These are phyloP conservation scores for Centropus bengalensis DNA, from an alignment of 2,113 vertebrate genomes.

Conservation along the genomic window DNA sequence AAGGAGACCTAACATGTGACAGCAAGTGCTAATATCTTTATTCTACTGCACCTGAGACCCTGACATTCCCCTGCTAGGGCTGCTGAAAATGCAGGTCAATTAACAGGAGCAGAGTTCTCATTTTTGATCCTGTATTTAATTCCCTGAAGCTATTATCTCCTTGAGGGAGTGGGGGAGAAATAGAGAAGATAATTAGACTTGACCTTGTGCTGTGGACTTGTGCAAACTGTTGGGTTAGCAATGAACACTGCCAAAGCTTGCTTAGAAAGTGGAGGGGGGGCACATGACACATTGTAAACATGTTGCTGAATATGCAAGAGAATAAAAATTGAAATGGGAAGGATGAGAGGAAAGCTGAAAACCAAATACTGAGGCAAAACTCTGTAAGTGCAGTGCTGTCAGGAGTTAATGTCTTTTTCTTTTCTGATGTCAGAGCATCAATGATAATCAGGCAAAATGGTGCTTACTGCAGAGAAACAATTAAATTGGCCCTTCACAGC, in stretches of 20 bases:
- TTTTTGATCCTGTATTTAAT: constrained; percentile 29
- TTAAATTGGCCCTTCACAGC: neutral
- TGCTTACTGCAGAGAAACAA: neutral
- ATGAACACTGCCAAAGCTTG: neutral
- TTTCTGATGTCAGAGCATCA: constrained; percentile 16
- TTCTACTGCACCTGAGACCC: constrained; percentile 7
- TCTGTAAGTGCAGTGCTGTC: neutral
- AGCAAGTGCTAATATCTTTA: neutral
- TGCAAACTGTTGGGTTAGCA: constrained; percentile 30
- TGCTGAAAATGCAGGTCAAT: constrained; percentile 34
- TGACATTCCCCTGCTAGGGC: neutral
- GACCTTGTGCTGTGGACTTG: neutral
- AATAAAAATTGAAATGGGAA: neutral
- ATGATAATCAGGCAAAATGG: constrained; percentile 3
- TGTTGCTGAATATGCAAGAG: constrained; percentile 1
- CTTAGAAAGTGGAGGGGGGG: neutral
- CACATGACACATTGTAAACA: neutral
- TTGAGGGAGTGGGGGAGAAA: neutral
- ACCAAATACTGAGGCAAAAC: neutral
- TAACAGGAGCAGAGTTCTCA: neutral
- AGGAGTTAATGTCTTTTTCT: constrained; percentile 7
- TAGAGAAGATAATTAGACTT: constrained; percentile 32
- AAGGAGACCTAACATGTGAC: neutral
- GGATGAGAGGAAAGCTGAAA: constrained; percentile 1
- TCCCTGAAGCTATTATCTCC: neutral